phyloP scores from a whole-genome alignment of 2,797 vertebrate genomes.

The Poeciliopsis infans region DNA sequence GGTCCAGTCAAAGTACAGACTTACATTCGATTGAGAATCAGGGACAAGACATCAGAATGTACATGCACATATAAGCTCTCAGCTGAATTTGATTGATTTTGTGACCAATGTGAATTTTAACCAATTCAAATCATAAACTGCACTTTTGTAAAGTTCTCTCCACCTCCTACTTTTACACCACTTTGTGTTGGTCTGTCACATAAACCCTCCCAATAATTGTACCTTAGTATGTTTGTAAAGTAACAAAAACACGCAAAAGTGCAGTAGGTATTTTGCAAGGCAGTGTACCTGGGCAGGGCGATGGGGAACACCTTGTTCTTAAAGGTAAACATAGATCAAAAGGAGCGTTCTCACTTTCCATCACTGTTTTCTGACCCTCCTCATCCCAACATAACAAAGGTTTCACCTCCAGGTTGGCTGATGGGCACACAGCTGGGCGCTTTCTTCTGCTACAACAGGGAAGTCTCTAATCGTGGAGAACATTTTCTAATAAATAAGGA shows the following conservation, averaged over 20 bases:
- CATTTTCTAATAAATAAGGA: not conserved
- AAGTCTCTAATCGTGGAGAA: not conserved
- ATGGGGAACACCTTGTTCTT: conserved; percentile 50
- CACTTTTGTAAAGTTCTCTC: not conserved
- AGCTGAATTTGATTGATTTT: not conserved
- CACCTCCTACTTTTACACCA: not conserved
- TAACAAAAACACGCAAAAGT: not conserved
- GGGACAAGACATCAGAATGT: not conserved
- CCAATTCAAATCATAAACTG: not conserved
- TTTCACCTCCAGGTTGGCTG: conserved; percentile 10
- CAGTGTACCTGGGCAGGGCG: not conserved
- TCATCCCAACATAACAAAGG: conserved; percentile 50
- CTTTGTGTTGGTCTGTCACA: not conserved
- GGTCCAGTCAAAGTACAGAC: not conserved
- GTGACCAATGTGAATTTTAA: not conserved
- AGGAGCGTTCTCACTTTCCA: conserved; percentile 63
- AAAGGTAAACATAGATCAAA: conserved; percentile 62
- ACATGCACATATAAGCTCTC: not conserved
- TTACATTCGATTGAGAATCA: not conserved
- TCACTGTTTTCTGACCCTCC: conserved; percentile 32
- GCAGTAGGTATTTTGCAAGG: not conserved
- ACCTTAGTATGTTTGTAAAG: not conserved
- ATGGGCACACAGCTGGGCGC: not conserved
- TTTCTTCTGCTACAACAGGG: not conserved
- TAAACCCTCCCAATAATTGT: not conserved